These are phyloP conservation scores for Cryptotis parvus DNA, from an alignment of 2,113 vertebrate genomes.

Conservation along the genomic window DNA sequence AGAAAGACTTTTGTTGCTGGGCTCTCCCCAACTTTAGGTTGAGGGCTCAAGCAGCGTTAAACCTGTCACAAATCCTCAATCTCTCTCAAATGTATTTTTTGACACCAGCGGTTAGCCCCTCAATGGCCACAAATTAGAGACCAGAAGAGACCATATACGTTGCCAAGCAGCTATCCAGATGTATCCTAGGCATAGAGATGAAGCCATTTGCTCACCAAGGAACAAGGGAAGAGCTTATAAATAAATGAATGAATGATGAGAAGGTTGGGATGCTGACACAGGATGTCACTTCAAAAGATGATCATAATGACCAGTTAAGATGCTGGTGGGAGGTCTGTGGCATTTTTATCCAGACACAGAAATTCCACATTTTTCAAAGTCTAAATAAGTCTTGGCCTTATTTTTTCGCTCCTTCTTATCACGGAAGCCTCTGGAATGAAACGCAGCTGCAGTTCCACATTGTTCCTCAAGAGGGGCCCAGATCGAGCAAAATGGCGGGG, in stretches of 20 bases:
- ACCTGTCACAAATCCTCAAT: no score
- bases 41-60: no score
- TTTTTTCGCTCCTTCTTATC: background rate
- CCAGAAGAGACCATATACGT: no score
- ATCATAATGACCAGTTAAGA: background rate
- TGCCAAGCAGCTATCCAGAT: background rate
- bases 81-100: no score
- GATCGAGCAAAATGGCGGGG: background rate
- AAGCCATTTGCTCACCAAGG: background rate
- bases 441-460: background rate
- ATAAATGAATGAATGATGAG: no score
- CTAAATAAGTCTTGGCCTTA: background rate
- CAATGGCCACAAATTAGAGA: background rate
- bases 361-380: background rate
- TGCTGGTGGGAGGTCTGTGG: no score
- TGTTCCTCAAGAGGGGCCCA: no score
- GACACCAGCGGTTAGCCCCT: background rate
- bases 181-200: background rate
- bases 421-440: background rate
- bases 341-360: background rate
- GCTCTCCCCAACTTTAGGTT: background rate
- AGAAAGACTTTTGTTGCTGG: background rate
- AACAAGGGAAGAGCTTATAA: no score
- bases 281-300: background rate
- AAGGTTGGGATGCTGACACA: no score